phyloP scores from a whole-genome alignment of 2,888 invertebrate species.

The Agrochola macilenta region DNA sequence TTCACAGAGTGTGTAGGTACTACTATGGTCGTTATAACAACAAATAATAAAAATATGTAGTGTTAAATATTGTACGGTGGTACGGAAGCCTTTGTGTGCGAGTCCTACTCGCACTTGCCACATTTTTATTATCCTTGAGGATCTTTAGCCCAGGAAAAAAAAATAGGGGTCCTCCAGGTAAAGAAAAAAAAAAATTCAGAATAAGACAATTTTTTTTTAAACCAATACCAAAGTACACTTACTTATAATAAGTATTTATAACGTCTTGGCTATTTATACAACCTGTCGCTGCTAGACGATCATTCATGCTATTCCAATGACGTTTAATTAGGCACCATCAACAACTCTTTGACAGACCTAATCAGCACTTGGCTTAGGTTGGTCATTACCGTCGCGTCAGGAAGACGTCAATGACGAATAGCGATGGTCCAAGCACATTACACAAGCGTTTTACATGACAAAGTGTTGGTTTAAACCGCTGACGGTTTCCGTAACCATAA shows the following conservation, averaged over 20 bases:
- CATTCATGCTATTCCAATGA: slow-evolving; percentile 36
- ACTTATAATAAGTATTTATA: too few relatives aligned
- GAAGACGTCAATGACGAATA: slow-evolving; percentile 20
- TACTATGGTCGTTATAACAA: not conserved
- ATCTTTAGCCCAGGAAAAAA: not conserved
- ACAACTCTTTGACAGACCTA: slow-evolving; percentile 26
- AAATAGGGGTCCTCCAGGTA: too few relatives aligned
- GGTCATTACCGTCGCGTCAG: slow-evolving; percentile 24
- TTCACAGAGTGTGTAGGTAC: not conserved
- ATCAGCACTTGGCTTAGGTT: slow-evolving; percentile 36
- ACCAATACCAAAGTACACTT: too few relatives aligned
- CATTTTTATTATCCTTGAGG: not conserved
- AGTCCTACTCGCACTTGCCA: not conserved
- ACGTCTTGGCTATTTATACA: not conserved
- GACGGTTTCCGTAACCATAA: slow-evolving; percentile 59
- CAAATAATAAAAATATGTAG: not conserved
- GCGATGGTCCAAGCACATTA: slow-evolving; percentile 25
- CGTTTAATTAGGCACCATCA: slow-evolving; percentile 30
- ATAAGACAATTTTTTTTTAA: too few relatives aligned
- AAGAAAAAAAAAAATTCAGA: not conserved
- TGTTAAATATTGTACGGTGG: not conserved
- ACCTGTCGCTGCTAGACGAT: slow-evolving; percentile 39
- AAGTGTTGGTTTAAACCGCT: slow-evolving; percentile 29
- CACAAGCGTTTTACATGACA: slow-evolving; percentile 27
- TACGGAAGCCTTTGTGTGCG: not conserved